Base-by-base conservation (phyloP, 1,140 invertebrate species). In the Schmidtea mediterranea region DNA sequence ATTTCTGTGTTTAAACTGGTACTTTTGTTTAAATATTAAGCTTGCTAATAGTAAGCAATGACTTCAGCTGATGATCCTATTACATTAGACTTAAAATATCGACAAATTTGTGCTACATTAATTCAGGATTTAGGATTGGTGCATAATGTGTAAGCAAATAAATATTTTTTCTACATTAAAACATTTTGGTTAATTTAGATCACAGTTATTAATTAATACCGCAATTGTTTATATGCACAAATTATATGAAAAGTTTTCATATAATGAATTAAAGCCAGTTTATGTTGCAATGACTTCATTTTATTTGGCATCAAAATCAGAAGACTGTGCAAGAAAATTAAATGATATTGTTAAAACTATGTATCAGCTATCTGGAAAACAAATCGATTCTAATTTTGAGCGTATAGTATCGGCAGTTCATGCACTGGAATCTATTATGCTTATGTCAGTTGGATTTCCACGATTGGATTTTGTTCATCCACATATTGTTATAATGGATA, bases 171-270 rank as follows among this genome's bases (percentile, higher is more conserved):
- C n/a, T n/a, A n/a, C n/a, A n/a, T n/a, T n/a, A n/a, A n/a, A n/a
- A n/a, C n/a, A n/a, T n/a, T n/a, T n/a, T n/a, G n/a, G n/a, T n/a
- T 5, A 15, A 13, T 15, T 15, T 39, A 45, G 43, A 45, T 19
- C 43, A 9, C 43, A 45, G n/a, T 15, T 45, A 8, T 15, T 45
- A 12, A 45, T 45, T 22, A 45, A 45, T 45, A 21, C 43, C 5
- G 43, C 15, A 2, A 45, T 45, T 5, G 15, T 45, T 21, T 45
- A 45, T n/a, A 45, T 45, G 43, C 43, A 45, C n/a, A 15, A 45
- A 19, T 21, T 45, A 5, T 45, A 45, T 21, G 15, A 45, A 21
- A 45, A 21, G 6, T 45, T 45, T 21, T 45, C 43, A 19, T 21
- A 15, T 13, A 21, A 8, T 9, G 21, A 15, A 19, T 21, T 45